Evolutionary conservation across 2,888 invertebrate species (phyloP).

Genomic region (Agriopis leucophaearia): DNA sequence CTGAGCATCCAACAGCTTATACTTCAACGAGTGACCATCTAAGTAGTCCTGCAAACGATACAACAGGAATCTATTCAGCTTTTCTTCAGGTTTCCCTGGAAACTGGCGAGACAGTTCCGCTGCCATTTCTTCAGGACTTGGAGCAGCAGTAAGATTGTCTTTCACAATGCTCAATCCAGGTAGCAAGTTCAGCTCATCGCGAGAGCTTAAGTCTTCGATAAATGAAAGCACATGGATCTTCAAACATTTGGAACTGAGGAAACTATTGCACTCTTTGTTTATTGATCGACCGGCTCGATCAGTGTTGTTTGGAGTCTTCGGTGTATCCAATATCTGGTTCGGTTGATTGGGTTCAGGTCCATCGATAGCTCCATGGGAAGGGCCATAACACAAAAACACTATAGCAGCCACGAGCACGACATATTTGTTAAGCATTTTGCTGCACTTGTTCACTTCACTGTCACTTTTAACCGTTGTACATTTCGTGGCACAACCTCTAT

Average conservation of each 20-base stretch:
- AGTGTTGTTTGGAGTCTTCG: constrained; percentile 52
- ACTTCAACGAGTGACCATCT: constrained; percentile 90
- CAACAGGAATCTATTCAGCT: constrained; percentile 90
- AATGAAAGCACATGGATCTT: constrained; percentile 92
- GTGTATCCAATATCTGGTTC: constrained; percentile 57
- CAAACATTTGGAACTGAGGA: constrained; percentile 89
- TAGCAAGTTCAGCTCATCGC: constrained; percentile 89
- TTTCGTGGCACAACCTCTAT: constrained; percentile 61
- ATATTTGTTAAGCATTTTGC: constrained; percentile 67
- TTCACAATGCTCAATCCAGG: constrained; percentile 93
- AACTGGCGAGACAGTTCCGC: constrained; percentile 91
- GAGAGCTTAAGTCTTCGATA: constrained; percentile 90
- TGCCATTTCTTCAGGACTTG: constrained; percentile 88
- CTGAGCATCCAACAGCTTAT: constrained; percentile 89
- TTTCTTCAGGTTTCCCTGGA: constrained; percentile 91
- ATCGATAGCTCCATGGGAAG: constrained; percentile 62
- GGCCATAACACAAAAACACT: constrained; percentile 60
- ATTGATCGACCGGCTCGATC: constrained; percentile 69
- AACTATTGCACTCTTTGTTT: constrained; percentile 76
- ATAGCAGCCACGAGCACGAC: constrained; percentile 54
- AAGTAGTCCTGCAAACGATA: constrained; percentile 89
- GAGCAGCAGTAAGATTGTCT: constrained; percentile 81
- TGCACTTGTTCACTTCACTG: constrained; percentile 61
- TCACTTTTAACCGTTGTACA: constrained; percentile 54
- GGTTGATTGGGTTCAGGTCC: constrained; percentile 54